Percentiles rank a stretch among this genome's conserved stretches.
Conservation (phyloP, 2,888 invertebrate genomes). For the Callosobruchus maculatus region DNA sequence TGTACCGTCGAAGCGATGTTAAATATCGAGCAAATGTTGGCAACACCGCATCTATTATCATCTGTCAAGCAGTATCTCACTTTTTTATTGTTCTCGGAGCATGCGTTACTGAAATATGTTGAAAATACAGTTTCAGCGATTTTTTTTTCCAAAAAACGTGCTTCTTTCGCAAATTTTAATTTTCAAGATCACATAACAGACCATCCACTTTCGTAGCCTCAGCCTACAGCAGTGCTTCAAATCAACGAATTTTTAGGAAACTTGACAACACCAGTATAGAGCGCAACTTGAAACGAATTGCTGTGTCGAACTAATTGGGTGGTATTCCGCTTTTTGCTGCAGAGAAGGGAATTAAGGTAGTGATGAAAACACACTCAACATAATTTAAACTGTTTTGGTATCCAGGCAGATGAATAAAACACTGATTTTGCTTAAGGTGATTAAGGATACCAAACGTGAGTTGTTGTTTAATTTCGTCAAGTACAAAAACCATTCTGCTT, state of each 20-base stretch:
- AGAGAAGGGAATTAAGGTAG: conserved; percentile 16
- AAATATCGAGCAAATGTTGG: no score
- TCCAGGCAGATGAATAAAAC: conserved; percentile 16
- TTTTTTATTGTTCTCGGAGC: no score
- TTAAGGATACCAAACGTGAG: not conserved
- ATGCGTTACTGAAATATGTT: no score
- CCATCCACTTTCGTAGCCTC: no score
- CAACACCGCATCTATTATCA: no score
- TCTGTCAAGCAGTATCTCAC: no score
- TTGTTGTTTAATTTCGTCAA: not conserved
- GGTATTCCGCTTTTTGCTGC: conserved; percentile 19
- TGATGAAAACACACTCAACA: conserved; percentile 18
- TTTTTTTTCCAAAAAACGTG: no score
- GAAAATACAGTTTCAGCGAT: no score
- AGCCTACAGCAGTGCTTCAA: no score
- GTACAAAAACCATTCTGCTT: not conserved
- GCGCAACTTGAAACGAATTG: conserved; percentile 4
- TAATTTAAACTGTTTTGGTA: conserved; percentile 18
- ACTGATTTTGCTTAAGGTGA: conserved; percentile 6
- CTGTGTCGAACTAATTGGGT: conserved; percentile 24
- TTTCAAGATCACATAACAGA: no score
- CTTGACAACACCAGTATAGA: not conserved
- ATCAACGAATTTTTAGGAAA: not conserved
- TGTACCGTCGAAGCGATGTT: no score
- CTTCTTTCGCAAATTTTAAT: no score